Evolutionary conservation across 2,797 vertebrate species (phyloP), one percentile per base, ranked within the genome.

Genomic region (Microcaecilia unicolor): DNA sequence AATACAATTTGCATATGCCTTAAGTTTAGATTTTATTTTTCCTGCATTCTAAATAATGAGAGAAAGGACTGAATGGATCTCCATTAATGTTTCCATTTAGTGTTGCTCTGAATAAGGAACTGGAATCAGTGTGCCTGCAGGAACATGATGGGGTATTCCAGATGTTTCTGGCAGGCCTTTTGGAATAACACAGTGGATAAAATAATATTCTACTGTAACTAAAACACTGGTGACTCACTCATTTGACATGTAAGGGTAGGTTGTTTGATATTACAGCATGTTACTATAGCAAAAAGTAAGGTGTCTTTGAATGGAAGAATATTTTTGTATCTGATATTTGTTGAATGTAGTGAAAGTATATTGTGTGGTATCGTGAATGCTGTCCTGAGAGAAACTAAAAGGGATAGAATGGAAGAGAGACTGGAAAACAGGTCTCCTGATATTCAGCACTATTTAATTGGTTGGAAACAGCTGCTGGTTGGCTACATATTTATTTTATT

Each of bases 31-130:
- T 27, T 46, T 62, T 46, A 15, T 47, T 31, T 15, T 31, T 26
- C 4, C 14, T 9, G 24, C 1, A 3, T 58, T n/a, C 18, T 10
- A 9, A 12, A n/a, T n/a, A n/a, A 31, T 25, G 7, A 17, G 11
- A 0, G 0, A 0, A 1, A 13, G 37, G 28, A 7, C 2, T 0
- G 4, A 52, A 10, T 14, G 2, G 8, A 8, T 1, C 0, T 1
- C 14, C 24, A 13, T 14, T 10, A 15, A 2, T 13, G 13, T 9
- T 25, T 25, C 9, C 25, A 15, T 13, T 25, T 24, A 15, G 15
- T 15, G 15, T 4, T 15, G 15, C 15, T 14, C 14, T 14, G 14
- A 15, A 15, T 12, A 4, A 23, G n/a, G 22, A 23, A 3, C 7
- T 23, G 23, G 22, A 23, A 22, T 12, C n/a, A 12, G 22, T 12